Evolutionary conservation across 2,888 invertebrate genomes (phyloP).

Genomic region (Nomada goodeniana): DNA sequence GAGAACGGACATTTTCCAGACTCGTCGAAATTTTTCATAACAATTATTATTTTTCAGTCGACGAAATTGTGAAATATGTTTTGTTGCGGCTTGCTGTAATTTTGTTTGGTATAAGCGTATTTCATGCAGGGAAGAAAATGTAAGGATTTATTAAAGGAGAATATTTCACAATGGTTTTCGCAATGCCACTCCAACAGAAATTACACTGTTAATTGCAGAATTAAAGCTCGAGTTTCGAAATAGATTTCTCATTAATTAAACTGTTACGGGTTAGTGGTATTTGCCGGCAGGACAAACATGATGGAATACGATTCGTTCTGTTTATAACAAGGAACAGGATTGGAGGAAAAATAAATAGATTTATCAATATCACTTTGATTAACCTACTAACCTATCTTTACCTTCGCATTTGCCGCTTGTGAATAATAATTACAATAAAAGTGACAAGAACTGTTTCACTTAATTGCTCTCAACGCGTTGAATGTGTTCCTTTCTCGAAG

Average conservation of each 20-base stretch:
- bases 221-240: neutral
- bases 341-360: neutral
- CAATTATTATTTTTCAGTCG: too few species aligned
- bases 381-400: too few species aligned
- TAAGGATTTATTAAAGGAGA: neutral
- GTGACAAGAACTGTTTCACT: neutral
- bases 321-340: neutral
- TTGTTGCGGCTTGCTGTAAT: neutral
- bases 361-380: neutral
- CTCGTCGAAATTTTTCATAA: too few species aligned
- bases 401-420: neutral
- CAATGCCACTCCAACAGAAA: too few species aligned
- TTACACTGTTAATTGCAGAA: neutral
- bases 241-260: conserved; percentile 4
- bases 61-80: too few species aligned
- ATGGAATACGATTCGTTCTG: neutral
- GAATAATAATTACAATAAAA: too few species aligned
- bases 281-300: neutral
- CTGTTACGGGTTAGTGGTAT: neutral
- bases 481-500: too few species aligned
- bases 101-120: neutral
- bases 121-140: neutral
- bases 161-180: neutral
- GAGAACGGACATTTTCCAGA: too few species aligned
- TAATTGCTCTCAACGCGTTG: too few species aligned